Evolutionary conservation across 2,797 vertebrate genomes (phyloP), one percentile per base, ranked within the genome.

Genomic region (Premnoplex brunnescens): DNA sequence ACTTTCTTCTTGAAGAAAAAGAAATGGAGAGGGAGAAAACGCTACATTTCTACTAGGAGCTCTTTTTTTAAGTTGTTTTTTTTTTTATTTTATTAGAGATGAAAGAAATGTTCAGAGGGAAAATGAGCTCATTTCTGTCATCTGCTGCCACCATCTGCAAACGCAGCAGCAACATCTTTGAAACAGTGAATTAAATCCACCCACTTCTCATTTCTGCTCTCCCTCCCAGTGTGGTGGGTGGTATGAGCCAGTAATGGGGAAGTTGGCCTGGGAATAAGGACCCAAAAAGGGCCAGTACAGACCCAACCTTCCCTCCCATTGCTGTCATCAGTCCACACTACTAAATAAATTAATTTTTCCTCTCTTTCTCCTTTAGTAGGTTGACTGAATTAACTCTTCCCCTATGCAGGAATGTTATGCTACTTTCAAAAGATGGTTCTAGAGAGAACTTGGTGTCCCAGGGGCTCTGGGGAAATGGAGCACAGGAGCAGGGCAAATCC

Each of bases 111-210:
- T 87, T 92, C 67, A 79, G 78, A 89, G 71, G 64, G 52, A 94
- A 91, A 95, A 85, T 54, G 18, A 94, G 78, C 60, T 91, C 0
- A 18, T 63, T 95, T 95, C 85, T 95, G 87, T 96, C 91, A 94
- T 95, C 91, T 95, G 89, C 89, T 96, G 91, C 85, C 95, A 95
- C 91, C 94, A 95, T 87, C 87, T 96, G 94, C 89, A 95, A 95
- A 92, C 21, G 37, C 85, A 92, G 87, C 59, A 93, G 94, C 87
- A 94, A 85, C 19, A 77, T 71, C 87, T 85, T 93, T 91, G 91
- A 94, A 89, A 93, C 1, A 69, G 3, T 18, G 41, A 77, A 94
- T 80, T 89, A 83, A 92, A 93, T 84, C 52, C 72, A 88, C 87
- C 52, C 75, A 67, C 12, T 89, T 85, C 85, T 92, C 68, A 30